These are phyloP conservation scores for Calycopis cecrops DNA, from an alignment of 1,140 invertebrate genomes.

Conservation along the genomic window DNA sequence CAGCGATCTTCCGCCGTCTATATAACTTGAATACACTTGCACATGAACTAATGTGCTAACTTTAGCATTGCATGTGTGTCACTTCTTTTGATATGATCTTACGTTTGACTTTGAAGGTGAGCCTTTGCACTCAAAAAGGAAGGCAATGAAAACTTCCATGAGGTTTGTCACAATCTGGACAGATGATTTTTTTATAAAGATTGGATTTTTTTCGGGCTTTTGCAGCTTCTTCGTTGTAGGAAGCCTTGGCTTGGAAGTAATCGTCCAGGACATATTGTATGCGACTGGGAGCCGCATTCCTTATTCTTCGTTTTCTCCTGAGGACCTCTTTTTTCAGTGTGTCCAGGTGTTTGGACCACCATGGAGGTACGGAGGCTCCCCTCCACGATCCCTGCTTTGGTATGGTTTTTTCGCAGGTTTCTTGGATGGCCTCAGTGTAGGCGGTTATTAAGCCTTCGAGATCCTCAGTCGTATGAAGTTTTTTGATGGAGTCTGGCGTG, in stretches of 20 bases:
- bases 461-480: neutral
- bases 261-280: neutral
- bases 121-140: too few species aligned
- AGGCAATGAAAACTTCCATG: too few species aligned
- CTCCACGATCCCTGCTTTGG: neutral
- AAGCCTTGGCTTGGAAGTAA: neutral
- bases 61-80: too few species aligned
- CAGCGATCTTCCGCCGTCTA: too few species aligned
- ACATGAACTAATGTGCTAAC: too few species aligned
- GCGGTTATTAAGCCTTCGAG: neutral
- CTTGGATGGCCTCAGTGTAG: neutral
- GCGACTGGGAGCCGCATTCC: slow-evolving; percentile 8
- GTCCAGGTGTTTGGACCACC: neutral
- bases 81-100: too few species aligned
- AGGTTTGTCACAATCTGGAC: too few species aligned
- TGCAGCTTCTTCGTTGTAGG: neutral
- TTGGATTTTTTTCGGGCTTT: too few species aligned
- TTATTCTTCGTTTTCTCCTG: slow-evolving; percentile 12
- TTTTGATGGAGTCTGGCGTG: neutral
- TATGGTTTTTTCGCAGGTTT: neutral
- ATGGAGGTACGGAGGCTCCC: neutral
- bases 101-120: too few species aligned
- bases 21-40: too few species aligned
- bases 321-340: neutral
- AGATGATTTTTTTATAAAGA: too few species aligned